Base-by-base conservation (phyloP, 2,888 invertebrate species). In the Conchocele bisecta region DNA sequence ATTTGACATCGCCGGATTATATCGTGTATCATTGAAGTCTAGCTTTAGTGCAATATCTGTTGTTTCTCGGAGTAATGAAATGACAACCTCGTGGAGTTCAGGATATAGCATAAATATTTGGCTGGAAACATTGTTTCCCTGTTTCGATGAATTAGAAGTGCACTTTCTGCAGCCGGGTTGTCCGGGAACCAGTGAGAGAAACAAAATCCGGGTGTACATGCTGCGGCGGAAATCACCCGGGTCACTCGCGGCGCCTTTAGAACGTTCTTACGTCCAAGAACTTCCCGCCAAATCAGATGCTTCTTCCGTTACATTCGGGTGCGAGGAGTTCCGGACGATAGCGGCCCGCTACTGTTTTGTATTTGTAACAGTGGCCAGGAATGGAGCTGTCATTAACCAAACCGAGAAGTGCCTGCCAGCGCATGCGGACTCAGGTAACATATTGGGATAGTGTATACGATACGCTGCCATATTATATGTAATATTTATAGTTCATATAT, bases 261-360 rank as follows among this genome's bases (percentile, higher is more conserved):
- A 83, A 35, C 63, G 68, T 46, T 56, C 22, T 3, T 87, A 87
- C 66, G 63, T 87, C 20, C 70, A 76, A 56, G 88, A 88, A 64
- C 71, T 63, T 41, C 64, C 64, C 9, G 84, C 79, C 1, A 66
- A 81, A 53, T 82, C 81, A 20, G 82, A 84, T 58, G 67, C 58
- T 28, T 79, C 73, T 1, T 70, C 63, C 24, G 67, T 86, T 37
- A 48, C 63, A 26, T 83, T 87, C 50, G 53, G 73, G 15, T 89
- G 89, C 57, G 39, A 56, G 20, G 48, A 76, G n/a, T 89, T 89
- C 69, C 74, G 86, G 39, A 66, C 75, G 15, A 57, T 70, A 5
- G 83, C 83, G 5, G 67, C 68, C n/a, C 88, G 86, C 3, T 89
- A 87, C 68, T 89, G 89, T 60, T 89, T 89, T 71, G 82, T 84